phyloP scores from a whole-genome alignment of 2,113 vertebrate genomes.

The Heteronetta atricapilla region DNA sequence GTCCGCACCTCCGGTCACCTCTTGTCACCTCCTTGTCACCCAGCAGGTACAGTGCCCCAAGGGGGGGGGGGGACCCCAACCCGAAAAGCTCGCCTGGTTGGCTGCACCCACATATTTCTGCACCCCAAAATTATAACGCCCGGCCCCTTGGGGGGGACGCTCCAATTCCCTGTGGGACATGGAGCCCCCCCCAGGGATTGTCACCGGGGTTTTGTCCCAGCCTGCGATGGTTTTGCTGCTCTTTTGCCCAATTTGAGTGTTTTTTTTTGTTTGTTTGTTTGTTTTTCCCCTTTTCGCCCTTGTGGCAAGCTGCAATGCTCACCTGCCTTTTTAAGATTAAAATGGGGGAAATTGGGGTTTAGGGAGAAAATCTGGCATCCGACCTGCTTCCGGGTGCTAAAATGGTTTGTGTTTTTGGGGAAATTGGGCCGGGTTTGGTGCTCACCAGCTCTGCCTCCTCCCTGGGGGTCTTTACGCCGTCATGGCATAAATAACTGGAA shows the following conservation, averaged over 20 bases:
- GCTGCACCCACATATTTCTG: neutral
- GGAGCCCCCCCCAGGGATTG: too few relatives aligned
- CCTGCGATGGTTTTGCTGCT: too few relatives aligned
- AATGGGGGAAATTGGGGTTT: neutral
- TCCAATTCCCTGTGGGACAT: too few relatives aligned
- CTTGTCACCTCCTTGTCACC: neutral
- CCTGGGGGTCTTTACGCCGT: neutral
- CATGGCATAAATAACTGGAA: neutral
- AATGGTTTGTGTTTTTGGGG: rapidly evolving
- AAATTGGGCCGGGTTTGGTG: neutral
- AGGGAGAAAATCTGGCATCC: rapidly evolving
- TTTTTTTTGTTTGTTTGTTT: neutral
- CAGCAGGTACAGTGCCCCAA: neutral
- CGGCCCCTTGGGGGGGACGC: neutral
- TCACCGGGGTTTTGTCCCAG: too few relatives aligned
- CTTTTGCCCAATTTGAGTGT: neutral
- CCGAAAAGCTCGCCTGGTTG: neutral
- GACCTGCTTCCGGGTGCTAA: neutral
- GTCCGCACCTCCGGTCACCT: neutral
- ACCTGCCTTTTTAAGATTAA: neutral
- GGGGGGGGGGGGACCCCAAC: neutral
- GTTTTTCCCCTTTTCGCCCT: neutral
- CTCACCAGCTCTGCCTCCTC: neutral
- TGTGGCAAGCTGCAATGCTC: too few relatives aligned
- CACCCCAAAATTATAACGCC: neutral